phyloP scores from a whole-genome alignment of 2,888 invertebrate species.

The Dryobotodes eremita region DNA sequence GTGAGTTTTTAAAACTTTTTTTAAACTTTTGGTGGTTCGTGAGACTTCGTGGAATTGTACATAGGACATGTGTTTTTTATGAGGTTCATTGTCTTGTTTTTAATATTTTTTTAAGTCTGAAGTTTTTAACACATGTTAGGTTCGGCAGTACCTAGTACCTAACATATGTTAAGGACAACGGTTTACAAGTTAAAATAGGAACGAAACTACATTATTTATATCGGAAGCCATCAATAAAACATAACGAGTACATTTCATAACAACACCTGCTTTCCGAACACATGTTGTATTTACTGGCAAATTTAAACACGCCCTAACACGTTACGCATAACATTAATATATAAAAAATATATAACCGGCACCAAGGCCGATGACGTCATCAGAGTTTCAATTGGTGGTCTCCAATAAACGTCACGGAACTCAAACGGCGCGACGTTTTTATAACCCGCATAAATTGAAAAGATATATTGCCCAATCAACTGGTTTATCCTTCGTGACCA shows the following conservation, averaged over 20 bases:
- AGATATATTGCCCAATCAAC: constrained; percentile 72
- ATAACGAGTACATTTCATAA: constrained; percentile 45
- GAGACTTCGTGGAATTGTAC: constrained; percentile 14
- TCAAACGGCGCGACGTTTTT: constrained; percentile 70
- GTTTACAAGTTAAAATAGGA: constrained; percentile 21
- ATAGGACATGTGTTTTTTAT: constrained; percentile 3
- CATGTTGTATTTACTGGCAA: constrained; percentile 53
- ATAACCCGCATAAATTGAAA: constrained; percentile 74
- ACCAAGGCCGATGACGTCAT: constrained; percentile 65
- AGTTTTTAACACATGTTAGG: no score
- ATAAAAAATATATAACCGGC: constrained; percentile 33
- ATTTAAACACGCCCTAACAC: constrained; percentile 37
- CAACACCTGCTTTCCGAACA: constrained; percentile 58
- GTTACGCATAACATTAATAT: constrained; percentile 50
- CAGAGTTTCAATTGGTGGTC: constrained; percentile 67
- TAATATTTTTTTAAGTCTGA: not conserved
- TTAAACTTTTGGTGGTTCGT: not conserved
- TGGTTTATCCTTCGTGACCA: constrained; percentile 67
- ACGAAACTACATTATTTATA: constrained; percentile 34
- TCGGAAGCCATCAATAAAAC: constrained; percentile 43
- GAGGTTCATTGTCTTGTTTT: constrained; percentile 7
- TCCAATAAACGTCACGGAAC: constrained; percentile 67
- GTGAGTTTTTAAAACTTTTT: constrained; percentile 76
- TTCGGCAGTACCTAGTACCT: not conserved
- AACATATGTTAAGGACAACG: constrained; percentile 45